Evolutionary conservation across 1,140 invertebrate species (phyloP).

Genomic region (Drosophila truncata): DNA sequence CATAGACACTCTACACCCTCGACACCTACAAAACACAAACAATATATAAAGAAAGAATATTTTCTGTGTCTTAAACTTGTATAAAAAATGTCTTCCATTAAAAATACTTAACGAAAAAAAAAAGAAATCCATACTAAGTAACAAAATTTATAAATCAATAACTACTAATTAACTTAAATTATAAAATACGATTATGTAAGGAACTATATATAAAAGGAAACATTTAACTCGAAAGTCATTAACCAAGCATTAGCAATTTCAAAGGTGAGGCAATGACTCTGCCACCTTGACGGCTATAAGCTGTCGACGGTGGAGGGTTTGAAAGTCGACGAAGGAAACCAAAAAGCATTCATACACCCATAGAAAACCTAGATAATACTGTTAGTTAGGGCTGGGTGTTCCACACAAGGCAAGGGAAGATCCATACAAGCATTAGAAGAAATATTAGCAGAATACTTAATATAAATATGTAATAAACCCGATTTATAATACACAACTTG

Average conservation of each 20-base stretch:
- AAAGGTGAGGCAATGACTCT: constrained; percentile 40
- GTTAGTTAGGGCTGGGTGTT: constrained; percentile 57
- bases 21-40: constrained; percentile 35
- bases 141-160: constrained; percentile 69
- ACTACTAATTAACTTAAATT: constrained; percentile 73
- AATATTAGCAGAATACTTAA: constrained; percentile 66
- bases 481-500: constrained; percentile 41
- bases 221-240: constrained; percentile 62
- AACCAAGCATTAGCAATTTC: constrained; percentile 61
- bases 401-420: constrained; percentile 25
- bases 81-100: constrained; percentile 85
- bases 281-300: constrained; percentile 55
- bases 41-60: constrained; percentile 79
- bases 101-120: constrained; percentile 73
- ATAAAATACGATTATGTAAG: constrained; percentile 68
- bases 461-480: constrained; percentile 48
- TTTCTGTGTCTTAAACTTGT: constrained; percentile 85
- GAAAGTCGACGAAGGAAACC: constrained; percentile 3
- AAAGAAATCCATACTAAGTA: constrained; percentile 49
- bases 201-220: constrained; percentile 35
- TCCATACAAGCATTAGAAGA: constrained; percentile 66
- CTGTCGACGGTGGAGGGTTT: constrained; percentile 20
- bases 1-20: constrained; percentile 27
- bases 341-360: constrained; percentile 48
- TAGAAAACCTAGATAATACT: constrained; percentile 61